These are phyloP conservation scores for Hydrophis major DNA, from an alignment of 2,797 vertebrate species.

Conservation along the genomic window DNA sequence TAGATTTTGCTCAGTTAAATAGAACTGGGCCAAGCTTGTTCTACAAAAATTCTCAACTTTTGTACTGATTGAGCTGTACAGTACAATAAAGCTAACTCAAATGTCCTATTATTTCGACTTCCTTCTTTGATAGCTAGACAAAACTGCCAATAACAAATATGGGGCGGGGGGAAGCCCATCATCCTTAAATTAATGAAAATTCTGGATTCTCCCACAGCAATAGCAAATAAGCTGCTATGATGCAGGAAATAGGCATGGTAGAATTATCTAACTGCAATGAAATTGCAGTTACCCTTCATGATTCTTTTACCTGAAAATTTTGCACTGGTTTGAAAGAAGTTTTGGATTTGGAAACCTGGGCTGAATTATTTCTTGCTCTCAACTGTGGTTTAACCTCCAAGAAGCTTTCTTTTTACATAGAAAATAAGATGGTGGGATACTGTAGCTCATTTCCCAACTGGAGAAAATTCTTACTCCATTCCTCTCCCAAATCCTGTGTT, in stretches of 20 bases:
- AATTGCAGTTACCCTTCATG: neutral
- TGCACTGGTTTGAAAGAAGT: neutral
- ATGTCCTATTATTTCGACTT: neutral
- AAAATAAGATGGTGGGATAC: neutral
- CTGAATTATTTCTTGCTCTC: neutral
- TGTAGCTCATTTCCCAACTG: neutral
- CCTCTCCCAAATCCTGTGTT: neutral
- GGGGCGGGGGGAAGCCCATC: neutral
- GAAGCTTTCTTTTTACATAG: neutral
- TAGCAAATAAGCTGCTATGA: neutral
- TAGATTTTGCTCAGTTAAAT: neutral
- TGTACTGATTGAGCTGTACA: neutral
- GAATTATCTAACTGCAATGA: neutral
- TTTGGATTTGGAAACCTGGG: neutral
- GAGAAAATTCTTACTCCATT: neutral
- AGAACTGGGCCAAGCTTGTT: neutral
- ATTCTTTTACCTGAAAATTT: neutral
- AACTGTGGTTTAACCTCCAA: neutral
- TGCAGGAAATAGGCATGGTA: neutral
- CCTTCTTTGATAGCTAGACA: neutral
- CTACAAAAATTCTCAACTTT: neutral
- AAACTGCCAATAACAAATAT: neutral
- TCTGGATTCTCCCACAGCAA: neutral
- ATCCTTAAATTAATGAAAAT: neutral
- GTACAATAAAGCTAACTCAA: neutral